These are phyloP conservation scores for Cryptocheilus praepositus DNA, from an alignment of 2,888 invertebrate genomes.

Conservation along the genomic window DNA sequence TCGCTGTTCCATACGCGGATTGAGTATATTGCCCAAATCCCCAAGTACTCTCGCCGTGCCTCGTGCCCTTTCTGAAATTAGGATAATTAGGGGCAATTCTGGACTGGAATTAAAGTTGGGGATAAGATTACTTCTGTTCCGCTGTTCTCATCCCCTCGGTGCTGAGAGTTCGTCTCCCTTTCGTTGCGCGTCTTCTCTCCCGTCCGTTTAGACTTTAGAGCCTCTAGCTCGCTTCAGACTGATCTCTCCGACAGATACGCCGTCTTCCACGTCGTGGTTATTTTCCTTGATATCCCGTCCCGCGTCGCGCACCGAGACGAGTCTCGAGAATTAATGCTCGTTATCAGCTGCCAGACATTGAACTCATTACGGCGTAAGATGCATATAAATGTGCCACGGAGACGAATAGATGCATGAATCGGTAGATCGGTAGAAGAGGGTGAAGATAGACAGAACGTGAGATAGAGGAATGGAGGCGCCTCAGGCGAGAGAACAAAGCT, in stretches of 20 bases:
- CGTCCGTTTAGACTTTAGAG: conserved; percentile 1
- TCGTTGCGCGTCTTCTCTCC: not conserved
- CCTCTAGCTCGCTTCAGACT: not conserved
- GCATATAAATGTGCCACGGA: conserved; percentile 2
- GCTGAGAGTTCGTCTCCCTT: not conserved
- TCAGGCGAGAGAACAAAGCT: conserved; percentile 8
- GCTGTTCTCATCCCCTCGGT: conserved; percentile 26
- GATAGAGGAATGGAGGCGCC: not conserved
- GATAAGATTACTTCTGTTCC: conserved; percentile 54
- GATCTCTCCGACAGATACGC: not conserved
- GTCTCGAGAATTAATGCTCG: conserved; percentile 28
- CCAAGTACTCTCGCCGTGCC: conserved; percentile 7
- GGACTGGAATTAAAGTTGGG: conserved; percentile 49
- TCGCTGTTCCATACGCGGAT: not conserved
- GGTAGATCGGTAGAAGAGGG: not conserved
- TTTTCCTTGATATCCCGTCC: conserved; percentile 30
- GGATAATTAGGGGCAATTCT: conserved; percentile 57
- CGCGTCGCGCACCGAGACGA: not conserved
- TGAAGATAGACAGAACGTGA: not conserved
- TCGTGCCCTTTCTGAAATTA: conserved; percentile 44
- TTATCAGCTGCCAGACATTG: conserved; percentile 25
- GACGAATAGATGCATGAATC: not conserved
- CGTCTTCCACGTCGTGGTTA: conserved; percentile 3
- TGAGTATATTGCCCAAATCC: conserved; percentile 5
- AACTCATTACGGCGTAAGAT: conserved; percentile 9